Evolutionary conservation across 2,113 vertebrate species (phyloP).

Genomic region (Scomber japonicus): DNA sequence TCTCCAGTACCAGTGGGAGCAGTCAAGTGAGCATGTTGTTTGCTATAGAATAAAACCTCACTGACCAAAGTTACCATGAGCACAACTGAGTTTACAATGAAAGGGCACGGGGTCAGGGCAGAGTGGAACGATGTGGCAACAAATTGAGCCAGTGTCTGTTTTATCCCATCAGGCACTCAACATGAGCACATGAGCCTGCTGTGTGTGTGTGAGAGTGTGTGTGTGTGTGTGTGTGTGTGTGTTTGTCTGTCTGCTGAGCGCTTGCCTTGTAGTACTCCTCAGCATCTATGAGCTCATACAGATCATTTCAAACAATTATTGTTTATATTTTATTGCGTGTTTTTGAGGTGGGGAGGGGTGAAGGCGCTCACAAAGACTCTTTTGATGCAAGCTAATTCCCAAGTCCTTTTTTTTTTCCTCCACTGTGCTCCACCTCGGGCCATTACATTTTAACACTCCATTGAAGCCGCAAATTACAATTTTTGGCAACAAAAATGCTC

Average conservation of each 20-base stretch:
- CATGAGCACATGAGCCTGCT: not conserved
- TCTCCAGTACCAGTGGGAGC: slow-evolving; percentile 47
- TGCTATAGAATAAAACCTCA: slow-evolving; percentile 52
- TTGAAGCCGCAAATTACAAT: slow-evolving; percentile 81
- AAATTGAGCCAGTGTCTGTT: slow-evolving; percentile 20
- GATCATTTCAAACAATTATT: slow-evolving; percentile 25
- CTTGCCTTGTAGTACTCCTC: not conserved
- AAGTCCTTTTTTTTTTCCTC: slow-evolving; percentile 10
- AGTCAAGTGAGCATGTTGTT: slow-evolving; percentile 55
- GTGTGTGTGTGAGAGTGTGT: not conserved
- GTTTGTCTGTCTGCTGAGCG: too few species aligned
- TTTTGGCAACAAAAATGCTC: slow-evolving; percentile 72
- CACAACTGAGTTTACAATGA: slow-evolving; percentile 14
- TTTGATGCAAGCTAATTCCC: slow-evolving; percentile 62
- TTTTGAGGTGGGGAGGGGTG: slow-evolving; percentile 17
- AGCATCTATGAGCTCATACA: not conserved
- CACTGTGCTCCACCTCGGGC: slow-evolving; percentile 64
- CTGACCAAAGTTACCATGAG: slow-evolving; percentile 30
- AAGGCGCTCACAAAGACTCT: slow-evolving; percentile 36
- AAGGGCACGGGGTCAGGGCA: slow-evolving; percentile 25
- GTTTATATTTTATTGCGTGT: slow-evolving; percentile 37
- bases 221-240: not conserved
- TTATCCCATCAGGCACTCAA: slow-evolving; percentile 31
- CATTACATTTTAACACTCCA: slow-evolving; percentile 81
- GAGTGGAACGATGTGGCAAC: slow-evolving; percentile 6